These are phyloP conservation scores for Drosophila ananassae DNA, from an alignment of 1,140 invertebrate species.

Conservation along the genomic window DNA sequence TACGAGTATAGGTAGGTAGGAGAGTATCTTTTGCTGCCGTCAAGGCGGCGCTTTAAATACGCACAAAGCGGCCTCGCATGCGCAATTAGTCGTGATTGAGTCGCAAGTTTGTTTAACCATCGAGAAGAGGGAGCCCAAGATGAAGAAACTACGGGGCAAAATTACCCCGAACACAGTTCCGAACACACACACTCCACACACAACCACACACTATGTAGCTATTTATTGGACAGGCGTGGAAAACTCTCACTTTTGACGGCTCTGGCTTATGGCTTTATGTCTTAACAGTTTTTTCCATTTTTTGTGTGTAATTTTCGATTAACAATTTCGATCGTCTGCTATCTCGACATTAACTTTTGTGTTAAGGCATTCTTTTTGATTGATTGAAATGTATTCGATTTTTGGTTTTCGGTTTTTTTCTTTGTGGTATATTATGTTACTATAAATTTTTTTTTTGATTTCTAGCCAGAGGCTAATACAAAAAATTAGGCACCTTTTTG, in stretches of 20 bases:
- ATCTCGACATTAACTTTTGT: slow-evolving; percentile 18
- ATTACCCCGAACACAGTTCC: slow-evolving; percentile 21
- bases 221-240: slow-evolving; percentile 54
- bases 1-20: slow-evolving; percentile 5
- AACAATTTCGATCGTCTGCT: slow-evolving; percentile 63
- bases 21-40: background rate
- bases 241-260: slow-evolving; percentile 77
- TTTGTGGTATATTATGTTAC: background rate
- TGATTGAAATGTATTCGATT: slow-evolving; percentile 54
- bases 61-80: slow-evolving; percentile 75
- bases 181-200: slow-evolving; percentile 15
- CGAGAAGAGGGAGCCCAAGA: slow-evolving; percentile 44
- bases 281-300: slow-evolving; percentile 46
- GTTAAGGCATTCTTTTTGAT: slow-evolving; percentile 37
- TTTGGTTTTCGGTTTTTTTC: slow-evolving; percentile 19
- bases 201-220: slow-evolving; percentile 18
- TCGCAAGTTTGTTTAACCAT: slow-evolving; percentile 75
- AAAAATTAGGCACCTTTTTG: slow-evolving; percentile 69
- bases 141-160: slow-evolving; percentile 50
- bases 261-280: slow-evolving; percentile 33
- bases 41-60: slow-evolving; percentile 77
- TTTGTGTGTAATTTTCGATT: slow-evolving; percentile 48
- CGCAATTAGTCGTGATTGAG: slow-evolving; percentile 82
- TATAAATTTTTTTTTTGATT: slow-evolving; percentile 9
- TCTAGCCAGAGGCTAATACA: slow-evolving; percentile 33